Conservation (phyloP, 35 echinoderm and acorn worm genomes). For the Heliocidaris erythrogramma region DNA sequence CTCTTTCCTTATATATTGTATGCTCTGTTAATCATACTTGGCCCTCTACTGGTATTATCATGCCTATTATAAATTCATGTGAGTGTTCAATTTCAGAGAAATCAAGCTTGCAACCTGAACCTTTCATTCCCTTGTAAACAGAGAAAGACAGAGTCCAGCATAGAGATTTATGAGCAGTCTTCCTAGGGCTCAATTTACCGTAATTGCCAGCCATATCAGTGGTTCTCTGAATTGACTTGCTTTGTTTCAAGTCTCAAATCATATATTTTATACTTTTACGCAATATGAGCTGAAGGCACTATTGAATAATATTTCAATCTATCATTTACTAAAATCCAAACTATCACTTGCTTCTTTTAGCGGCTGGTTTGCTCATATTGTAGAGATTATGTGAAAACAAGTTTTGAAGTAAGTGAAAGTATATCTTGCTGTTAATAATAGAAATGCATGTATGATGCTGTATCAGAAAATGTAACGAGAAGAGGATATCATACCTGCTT, state of each 20-base stretch:
- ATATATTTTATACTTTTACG: neutral
- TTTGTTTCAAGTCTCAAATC: neutral
- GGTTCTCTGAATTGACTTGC: neutral
- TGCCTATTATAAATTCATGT: neutral
- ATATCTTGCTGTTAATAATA: no score
- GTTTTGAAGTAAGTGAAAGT: no score
- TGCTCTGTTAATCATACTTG: neutral
- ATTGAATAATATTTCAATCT: no score
- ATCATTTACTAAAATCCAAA: no score
- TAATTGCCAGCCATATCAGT: neutral
- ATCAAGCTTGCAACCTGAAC: neutral
- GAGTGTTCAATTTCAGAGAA: neutral
- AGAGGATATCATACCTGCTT: no score
- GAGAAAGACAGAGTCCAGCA: neutral
- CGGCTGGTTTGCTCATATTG: no score
- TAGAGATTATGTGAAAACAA: no score
- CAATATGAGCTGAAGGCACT: no score
- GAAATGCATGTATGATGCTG: no score
- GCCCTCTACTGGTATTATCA: neutral
- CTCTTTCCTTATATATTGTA: no score
- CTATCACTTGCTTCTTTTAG: no score
- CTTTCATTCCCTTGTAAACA: neutral
- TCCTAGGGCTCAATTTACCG: neutral
- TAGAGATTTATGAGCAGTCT: conserved; percentile 1
- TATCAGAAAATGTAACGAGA: no score